Evolutionary conservation across 2,888 invertebrate genomes (phyloP).

Genomic region (Disparrhopalites patrizii): DNA sequence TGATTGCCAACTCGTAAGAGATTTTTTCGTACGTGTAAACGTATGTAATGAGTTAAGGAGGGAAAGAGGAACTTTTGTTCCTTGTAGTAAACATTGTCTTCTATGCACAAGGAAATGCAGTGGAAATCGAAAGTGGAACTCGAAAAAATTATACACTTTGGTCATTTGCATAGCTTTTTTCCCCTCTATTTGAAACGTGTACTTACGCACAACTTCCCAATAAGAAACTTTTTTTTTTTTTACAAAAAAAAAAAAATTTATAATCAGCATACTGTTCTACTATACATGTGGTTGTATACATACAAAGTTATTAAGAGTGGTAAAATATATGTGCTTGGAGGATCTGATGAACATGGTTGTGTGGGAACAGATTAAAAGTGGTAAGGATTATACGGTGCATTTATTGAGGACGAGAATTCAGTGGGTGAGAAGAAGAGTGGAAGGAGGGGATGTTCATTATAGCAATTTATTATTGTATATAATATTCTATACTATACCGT

Average conservation of each 20-base stretch:
- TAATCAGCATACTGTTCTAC: too few species aligned
- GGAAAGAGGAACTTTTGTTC: background rate
- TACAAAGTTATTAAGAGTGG: too few species aligned
- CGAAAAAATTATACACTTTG: background rate
- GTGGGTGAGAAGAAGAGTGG: background rate
- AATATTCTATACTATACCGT: background rate
- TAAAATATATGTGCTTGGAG: too few species aligned
- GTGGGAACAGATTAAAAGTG: too few species aligned
- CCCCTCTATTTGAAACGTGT: background rate
- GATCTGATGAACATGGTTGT: too few species aligned
- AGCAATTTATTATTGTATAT: background rate
- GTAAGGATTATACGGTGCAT: background rate
- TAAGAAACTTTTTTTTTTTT: background rate
- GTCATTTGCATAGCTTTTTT: background rate
- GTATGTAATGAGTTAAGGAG: background rate
- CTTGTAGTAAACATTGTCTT: background rate
- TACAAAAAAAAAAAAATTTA: too few species aligned
- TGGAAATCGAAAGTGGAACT: slow-evolving; percentile 1
- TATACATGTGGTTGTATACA: too few species aligned
- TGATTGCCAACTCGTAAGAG: too few species aligned
- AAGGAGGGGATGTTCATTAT: background rate
- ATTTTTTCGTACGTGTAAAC: too few species aligned
- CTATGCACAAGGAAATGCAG: background rate
- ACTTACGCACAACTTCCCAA: background rate
- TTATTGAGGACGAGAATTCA: background rate